phyloP scores from a whole-genome alignment of 2,113 vertebrate genomes.

The Cariama cristata region DNA sequence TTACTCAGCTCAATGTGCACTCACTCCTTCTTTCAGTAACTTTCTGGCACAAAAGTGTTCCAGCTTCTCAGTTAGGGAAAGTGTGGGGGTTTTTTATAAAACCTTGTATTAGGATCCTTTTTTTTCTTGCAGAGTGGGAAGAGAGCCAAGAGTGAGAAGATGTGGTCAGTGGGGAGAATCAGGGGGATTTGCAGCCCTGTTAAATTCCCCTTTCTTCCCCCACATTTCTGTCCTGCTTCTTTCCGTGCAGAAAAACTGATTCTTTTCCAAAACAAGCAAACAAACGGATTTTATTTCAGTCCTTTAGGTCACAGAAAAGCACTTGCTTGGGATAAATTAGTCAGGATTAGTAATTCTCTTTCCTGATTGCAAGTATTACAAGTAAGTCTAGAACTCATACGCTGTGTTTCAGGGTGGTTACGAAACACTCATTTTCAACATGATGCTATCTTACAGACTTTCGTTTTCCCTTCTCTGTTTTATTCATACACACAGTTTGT shows the following conservation, averaged over 20 bases:
- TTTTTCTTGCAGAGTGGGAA: neutral
- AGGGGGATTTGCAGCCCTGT: neutral
- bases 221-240: neutral
- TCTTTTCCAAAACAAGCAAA: constrained; percentile 18
- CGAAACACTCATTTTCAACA: neutral
- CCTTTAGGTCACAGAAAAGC: neutral
- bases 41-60: neutral
- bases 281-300: neutral
- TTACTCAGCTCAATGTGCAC: neutral
- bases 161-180: neutral
- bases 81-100: neutral
- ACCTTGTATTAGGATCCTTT: neutral
- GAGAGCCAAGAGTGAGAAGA: neutral
- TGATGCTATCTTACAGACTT: neutral
- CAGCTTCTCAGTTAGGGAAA: neutral
- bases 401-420: neutral
- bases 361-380: neutral
- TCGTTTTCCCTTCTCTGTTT: neutral
- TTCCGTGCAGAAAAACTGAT: neutral
- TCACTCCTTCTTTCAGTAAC: neutral
- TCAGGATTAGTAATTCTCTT: neutral
- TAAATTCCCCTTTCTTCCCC: neutral
- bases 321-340: neutral
- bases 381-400: neutral
- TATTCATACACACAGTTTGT: neutral